Conservation (phyloP, 1,140 invertebrate genomes). For the Ridgeia piscesae region DNA sequence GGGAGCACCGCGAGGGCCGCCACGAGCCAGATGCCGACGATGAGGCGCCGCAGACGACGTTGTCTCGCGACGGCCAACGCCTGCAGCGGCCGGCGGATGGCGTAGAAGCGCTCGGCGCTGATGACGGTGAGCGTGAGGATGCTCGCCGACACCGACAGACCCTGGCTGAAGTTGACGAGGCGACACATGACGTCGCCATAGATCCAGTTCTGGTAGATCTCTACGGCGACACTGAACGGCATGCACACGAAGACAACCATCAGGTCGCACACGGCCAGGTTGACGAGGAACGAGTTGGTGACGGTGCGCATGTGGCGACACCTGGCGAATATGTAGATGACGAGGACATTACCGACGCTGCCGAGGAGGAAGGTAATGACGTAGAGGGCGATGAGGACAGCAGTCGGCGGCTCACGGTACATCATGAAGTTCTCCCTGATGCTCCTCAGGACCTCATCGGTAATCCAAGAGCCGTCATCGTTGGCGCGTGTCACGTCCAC, state of each 20-base stretch:
- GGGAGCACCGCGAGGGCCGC: constrained; percentile 18
- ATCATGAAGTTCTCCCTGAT: constrained; percentile 8
- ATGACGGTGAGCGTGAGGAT: constrained; percentile 27
- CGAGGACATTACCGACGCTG: constrained; percentile 49
- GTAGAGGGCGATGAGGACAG: constrained; percentile 50
- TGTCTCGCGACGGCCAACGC: constrained; percentile 15
- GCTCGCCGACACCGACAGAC: constrained; percentile 25
- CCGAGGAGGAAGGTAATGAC: constrained; percentile 54
- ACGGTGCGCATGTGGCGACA: constrained; percentile 61
- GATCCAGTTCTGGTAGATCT: constrained; percentile 86
- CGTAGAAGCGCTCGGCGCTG: constrained; percentile 29
- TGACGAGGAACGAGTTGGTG: constrained; percentile 63
- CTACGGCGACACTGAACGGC: constrained; percentile 75
- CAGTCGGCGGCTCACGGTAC: background rate
- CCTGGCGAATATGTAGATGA: constrained; percentile 49
- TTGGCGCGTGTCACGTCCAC: background rate
- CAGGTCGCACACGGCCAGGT: constrained; percentile 59
- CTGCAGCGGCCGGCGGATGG: constrained; percentile 24
- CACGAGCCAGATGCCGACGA: constrained; percentile 23
- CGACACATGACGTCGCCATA: constrained; percentile 76
- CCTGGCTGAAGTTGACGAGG: constrained; percentile 59
- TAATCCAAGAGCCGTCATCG: background rate
- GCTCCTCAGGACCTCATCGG: background rate
- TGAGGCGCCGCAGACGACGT: background rate
- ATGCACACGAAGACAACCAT: constrained; percentile 60